Percentiles rank a stretch among this genome's conserved stretches.
Conservation (phyloP, 2,797 vertebrate genomes). For the Labeo calbasu region DNA sequence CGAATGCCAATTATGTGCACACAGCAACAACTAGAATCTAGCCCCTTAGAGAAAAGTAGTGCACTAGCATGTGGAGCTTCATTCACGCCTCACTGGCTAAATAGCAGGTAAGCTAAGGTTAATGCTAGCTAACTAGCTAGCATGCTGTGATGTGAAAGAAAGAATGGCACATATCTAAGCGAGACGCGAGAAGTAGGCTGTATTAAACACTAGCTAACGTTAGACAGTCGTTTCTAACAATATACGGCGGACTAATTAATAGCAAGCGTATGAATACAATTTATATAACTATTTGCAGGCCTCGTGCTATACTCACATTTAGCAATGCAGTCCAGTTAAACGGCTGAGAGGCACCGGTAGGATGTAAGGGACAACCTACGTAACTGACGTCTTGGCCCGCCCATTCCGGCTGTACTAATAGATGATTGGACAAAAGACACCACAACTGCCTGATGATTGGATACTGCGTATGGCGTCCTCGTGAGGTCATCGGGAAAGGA, state of each 20-base stretch:
- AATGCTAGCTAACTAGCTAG: constrained; percentile 48
- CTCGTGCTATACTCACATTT: constrained; percentile 60
- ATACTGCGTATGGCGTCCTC: background rate
- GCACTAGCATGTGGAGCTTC: constrained; percentile 4
- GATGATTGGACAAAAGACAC: constrained; percentile 64
- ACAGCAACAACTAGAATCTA: background rate
- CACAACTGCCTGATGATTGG: constrained; percentile 60
- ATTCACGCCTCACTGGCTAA: constrained; percentile 24
- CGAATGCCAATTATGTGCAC: background rate
- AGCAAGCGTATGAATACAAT: constrained; percentile 24
- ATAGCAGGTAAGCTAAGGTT: constrained; percentile 46
- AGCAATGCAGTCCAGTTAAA: constrained; percentile 58
- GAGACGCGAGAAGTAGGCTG: background rate
- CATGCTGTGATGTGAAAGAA: background rate
- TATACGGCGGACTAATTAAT: background rate
- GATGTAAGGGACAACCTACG: constrained; percentile 64
- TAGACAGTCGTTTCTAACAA: background rate
- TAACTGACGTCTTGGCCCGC: constrained; percentile 64
- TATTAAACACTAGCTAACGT: background rate
- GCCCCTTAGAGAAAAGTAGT: background rate
- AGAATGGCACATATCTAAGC: background rate
- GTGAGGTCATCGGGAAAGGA: constrained; percentile 28
- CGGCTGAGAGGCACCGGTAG: constrained; percentile 59
- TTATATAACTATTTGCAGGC: background rate
- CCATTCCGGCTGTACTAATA: constrained; percentile 45